Percentiles rank a stretch among this genome's conserved stretches.
phyloP scores from a whole-genome alignment of 35 echinoderm and acorn worm genomes.

The Diadema setosum region DNA sequence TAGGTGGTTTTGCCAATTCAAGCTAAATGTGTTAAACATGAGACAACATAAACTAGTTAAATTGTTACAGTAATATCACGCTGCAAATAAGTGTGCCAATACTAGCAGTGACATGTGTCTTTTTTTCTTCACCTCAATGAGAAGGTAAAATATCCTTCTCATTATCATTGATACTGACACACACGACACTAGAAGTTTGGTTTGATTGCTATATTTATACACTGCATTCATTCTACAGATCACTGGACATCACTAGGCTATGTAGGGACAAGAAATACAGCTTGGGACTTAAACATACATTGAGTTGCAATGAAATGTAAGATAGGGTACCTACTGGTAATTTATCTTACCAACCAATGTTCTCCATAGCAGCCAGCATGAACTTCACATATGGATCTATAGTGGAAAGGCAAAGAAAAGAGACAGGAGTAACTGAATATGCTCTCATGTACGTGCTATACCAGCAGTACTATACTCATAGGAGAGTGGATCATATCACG shows the following conservation, averaged over 20 bases:
- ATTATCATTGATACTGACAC: no score
- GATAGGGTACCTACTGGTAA: no score
- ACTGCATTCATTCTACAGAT: neutral
- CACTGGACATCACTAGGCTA: neutral
- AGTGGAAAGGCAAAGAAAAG: neutral
- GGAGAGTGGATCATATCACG: neutral
- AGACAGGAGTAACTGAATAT: neutral
- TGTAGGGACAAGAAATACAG: neutral
- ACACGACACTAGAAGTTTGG: neutral
- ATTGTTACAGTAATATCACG: no score
- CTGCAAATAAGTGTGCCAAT: no score
- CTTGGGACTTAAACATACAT: neutral
- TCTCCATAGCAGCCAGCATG: conserved; percentile 28
- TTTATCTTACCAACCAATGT: conserved; percentile 41
- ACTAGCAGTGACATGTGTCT: no score
- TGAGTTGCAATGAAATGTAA: neutral
- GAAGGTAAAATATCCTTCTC: no score
- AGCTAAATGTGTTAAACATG: no score
- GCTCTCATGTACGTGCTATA: neutral
- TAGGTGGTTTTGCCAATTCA: no score
- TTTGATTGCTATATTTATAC: neutral
- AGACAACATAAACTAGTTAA: no score
- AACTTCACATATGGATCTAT: conserved; percentile 55
- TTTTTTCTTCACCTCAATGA: no score
- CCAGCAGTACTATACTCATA: neutral